Evolutionary conservation across 1,140 invertebrate species (phyloP), one percentile per base, ranked within the genome.

Genomic region (Galleria mellonella): DNA sequence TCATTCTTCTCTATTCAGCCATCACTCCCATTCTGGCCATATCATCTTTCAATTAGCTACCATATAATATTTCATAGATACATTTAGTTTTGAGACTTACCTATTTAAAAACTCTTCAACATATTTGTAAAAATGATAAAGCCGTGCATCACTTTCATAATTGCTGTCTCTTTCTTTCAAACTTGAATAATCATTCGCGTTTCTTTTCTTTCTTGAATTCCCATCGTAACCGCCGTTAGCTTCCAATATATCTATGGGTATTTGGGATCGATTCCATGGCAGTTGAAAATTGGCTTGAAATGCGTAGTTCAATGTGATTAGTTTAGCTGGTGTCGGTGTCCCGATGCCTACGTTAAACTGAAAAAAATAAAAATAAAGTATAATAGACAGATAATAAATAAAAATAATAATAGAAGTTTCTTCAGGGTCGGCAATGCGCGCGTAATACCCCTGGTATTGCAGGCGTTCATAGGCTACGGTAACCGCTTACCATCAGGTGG

Each of bases 231-330:
- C 75, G 6, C 65, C 58, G 35, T 85, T 77, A 0, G 69, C 72
- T 7, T 60, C 58, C 9, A 86, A 48, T 11, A 86, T 72, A n/a
- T 83, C 74, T 0, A 68, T 10, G 1, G 85, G 83, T 40, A 86
- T 74, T 42, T 87, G 74, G 13, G 55, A 72, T 39, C 74, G 51
- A 10, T 77, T 81, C 72, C 77, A 83, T 0, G 85, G 85, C 5
- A 86, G 61, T 27, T 78, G 69, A 39, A 87, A 87, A 51, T 86
- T 87, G 2, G 75, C 65, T 62, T 87, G 85, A 32, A 86, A 64
- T 0, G 74, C 83, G 56, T 71, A 82, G 46, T 86, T 86, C 0
- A 86, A 10, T 29, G 71, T 73, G 35, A 76, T 58, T 9, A 47
- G 64, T 41, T 70, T 72, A 0, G 68, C 42, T 2, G 72, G 56